Evolutionary conservation across 2,113 vertebrate genomes (phyloP), one percentile per base, ranked within the genome.

Genomic region (Phycodurus eques): DNA sequence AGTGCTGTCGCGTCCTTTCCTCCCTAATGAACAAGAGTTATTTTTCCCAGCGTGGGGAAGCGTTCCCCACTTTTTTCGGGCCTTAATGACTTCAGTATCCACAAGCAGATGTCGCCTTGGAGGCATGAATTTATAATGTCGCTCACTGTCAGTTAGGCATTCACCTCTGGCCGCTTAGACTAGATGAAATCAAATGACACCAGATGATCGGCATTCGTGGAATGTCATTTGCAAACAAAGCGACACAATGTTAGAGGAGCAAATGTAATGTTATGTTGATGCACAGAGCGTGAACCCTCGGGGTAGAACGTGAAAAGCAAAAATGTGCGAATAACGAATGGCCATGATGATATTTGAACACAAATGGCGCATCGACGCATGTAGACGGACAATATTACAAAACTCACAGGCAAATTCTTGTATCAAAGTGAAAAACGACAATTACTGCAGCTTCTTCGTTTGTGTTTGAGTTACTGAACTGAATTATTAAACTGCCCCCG

Each of bases 31-130:
- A 70, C 20, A 35, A 68, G 20, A 22, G 67, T n/a, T 59, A 31
- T 47, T 42, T 72, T 67, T 81, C 70, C 70, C 14, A 61, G 73
- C 66, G 2, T 67, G 8, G 51, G 27, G 19, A 43, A 43, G 2
- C 0, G 20, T 33, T 54, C 69, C 17, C 47, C 5, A 12, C 17
- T 11, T 42, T 11, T 46, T 14, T 35, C 33, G 14, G 43, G 3
- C 43, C 13, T 31, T 9, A 65, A 65, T 22, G 1, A n/a, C 5
- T 44, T 10, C 5, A 46, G 20, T 4, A 22, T 27, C 1, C 20
- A 51, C 87, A 87, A 87, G 84, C 70, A 90, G 88, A 63, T 80
- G 42, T 66, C 43, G 15, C 62, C 20, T 60, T 57, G 15, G 7
- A 35, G 12, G 15, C 31, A 4, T 61, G 31, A 19, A 59, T 59